These are phyloP conservation scores for Euwallacea fornicatus DNA, from an alignment of 1,140 invertebrate genomes.

Conservation along the genomic window DNA sequence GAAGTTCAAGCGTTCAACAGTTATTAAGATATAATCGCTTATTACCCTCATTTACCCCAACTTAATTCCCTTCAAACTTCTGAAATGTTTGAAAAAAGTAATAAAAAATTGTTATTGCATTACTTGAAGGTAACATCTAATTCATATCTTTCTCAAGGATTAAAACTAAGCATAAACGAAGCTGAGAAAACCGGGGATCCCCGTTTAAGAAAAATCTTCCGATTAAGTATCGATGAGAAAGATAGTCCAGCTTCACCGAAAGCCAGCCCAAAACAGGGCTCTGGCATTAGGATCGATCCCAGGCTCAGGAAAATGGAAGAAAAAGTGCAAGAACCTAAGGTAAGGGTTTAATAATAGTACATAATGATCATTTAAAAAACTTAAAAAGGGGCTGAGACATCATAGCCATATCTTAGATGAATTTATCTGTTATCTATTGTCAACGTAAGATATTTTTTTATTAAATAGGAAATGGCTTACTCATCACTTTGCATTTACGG, in stretches of 20 bases:
- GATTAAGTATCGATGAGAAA: slow-evolving; percentile 61
- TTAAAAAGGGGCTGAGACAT: no score
- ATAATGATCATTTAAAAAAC: no score
- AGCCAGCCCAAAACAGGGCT: slow-evolving; percentile 46
- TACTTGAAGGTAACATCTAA: not conserved
- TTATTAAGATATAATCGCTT: no score
- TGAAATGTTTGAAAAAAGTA: no score
- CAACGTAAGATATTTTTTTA: no score
- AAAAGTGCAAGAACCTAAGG: slow-evolving; percentile 30
- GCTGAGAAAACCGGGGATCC: slow-evolving; percentile 70
- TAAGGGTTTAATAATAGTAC: not conserved
- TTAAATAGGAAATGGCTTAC: no score
- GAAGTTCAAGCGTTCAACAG: no score
- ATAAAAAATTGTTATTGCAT: not conserved
- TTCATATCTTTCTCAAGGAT: slow-evolving; percentile 50
- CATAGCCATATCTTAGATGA: no score
- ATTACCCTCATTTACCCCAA: no score
- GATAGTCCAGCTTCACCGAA: slow-evolving; percentile 57
- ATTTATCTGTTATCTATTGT: no score
- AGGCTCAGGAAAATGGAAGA: slow-evolving; percentile 45
- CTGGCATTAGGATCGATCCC: slow-evolving; percentile 34
- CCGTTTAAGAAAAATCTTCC: slow-evolving; percentile 71
- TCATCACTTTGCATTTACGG: no score
- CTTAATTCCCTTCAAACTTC: no score
- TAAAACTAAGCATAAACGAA: slow-evolving; percentile 70